Evolutionary conservation across 2,113 vertebrate species (phyloP).

Genomic region (Manacus vitellinus): DNA sequence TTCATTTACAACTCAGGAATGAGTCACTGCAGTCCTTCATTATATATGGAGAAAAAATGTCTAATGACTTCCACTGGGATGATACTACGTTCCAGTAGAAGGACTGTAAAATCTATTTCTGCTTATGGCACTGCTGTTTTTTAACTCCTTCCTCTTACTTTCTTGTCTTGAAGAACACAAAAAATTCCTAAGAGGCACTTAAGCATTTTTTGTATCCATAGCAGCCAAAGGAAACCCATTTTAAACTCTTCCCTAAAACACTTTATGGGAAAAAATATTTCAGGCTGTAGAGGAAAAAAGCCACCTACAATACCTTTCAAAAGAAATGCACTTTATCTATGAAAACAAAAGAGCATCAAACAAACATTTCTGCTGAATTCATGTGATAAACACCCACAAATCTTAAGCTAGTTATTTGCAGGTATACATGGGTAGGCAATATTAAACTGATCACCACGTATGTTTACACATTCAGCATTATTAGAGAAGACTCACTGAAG

Average conservation of each 20-base stretch:
- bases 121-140: neutral
- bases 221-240: neutral
- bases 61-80: slow-evolving; percentile 65
- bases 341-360: neutral
- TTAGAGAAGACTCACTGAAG: neutral
- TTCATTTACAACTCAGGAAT: slow-evolving; percentile 56
- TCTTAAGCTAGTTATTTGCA: neutral
- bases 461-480: neutral
- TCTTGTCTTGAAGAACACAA: neutral
- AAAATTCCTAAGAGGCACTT: neutral
- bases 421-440: neutral
- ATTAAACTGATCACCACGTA: neutral
- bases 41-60: slow-evolving; percentile 36
- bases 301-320: neutral
- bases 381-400: neutral
- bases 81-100: neutral
- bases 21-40: slow-evolving; percentile 43
- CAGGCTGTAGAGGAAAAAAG: neutral
- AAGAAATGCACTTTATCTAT: neutral
- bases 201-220: neutral
- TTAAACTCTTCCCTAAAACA: neutral
- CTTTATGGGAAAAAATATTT: neutral
- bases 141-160: slow-evolving; percentile 36
- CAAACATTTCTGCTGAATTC: neutral
- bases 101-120: slow-evolving; percentile 39